A percentile compares a stretch with the other conserved stretches of the same genome.
phyloP scores from a whole-genome alignment of 1,140 invertebrate species.

The Drosophila pachea region DNA sequence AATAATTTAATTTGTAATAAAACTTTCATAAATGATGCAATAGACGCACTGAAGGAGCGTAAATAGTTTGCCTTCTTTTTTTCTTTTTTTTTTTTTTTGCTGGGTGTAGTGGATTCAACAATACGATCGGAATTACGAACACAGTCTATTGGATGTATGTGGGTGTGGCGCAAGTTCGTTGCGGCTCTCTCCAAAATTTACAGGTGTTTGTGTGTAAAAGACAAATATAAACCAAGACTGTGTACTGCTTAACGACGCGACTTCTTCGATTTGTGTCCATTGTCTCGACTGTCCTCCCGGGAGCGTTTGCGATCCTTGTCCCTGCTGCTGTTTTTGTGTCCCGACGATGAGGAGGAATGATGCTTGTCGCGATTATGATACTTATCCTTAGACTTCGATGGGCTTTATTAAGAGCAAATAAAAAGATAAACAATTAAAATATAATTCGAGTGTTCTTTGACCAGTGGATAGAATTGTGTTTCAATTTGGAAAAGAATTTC shows the following conservation, averaged over 20 bases:
- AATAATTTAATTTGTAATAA: slow-evolving; percentile 64
- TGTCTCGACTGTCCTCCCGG: slow-evolving; percentile 86
- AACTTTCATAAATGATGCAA: slow-evolving; percentile 35
- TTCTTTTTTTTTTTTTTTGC: too few species aligned
- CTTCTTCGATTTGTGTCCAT: slow-evolving; percentile 84
- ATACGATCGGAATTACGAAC: slow-evolving; percentile 3
- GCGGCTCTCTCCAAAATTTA: slow-evolving; percentile 36
- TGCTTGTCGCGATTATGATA: slow-evolving; percentile 77
- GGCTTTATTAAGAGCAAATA: slow-evolving; percentile 48
- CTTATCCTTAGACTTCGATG: slow-evolving; percentile 73
- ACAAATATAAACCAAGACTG: background rate
- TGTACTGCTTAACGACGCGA: slow-evolving; percentile 79
- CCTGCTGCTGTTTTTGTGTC: slow-evolving; percentile 67
- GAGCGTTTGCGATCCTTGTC: slow-evolving; percentile 82
- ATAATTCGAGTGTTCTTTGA: background rate
- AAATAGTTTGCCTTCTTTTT: background rate
- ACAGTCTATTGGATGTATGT: slow-evolving; percentile 14
- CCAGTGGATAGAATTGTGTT: background rate
- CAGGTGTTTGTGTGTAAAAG: slow-evolving; percentile 16
- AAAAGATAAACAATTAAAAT: background rate
- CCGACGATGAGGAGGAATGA: slow-evolving; percentile 74
- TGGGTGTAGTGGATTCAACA: slow-evolving; percentile 12
- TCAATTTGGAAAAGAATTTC: slow-evolving; percentile 38
- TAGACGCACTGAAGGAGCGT: background rate
- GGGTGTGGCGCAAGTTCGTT: slow-evolving; percentile 5